These are phyloP conservation scores for Limanda limanda DNA, from an alignment of 2,113 vertebrate genomes.

Conservation along the genomic window DNA sequence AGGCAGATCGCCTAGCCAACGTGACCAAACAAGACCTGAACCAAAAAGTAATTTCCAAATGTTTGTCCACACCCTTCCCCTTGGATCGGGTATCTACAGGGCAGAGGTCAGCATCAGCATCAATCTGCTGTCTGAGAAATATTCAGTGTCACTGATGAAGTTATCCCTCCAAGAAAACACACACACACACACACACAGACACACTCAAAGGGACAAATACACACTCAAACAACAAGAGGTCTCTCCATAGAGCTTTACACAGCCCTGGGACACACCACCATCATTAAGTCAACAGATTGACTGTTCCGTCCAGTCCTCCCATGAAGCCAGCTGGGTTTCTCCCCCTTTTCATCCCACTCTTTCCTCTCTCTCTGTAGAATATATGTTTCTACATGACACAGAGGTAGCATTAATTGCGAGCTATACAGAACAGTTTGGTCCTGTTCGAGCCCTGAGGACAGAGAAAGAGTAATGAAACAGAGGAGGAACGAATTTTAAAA, in stretches of 20 bases:
- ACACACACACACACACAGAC: neutral
- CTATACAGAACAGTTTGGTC: constrained; percentile 14
- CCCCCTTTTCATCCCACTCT: neutral
- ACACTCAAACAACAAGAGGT: constrained; percentile 9
- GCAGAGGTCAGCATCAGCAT: neutral
- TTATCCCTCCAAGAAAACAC: neutral
- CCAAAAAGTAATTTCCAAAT: too few species aligned
- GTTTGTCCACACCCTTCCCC: neutral
- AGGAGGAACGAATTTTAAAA: neutral
- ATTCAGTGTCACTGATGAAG: neutral
- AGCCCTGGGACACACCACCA: constrained; percentile 43
- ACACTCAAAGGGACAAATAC: neutral
- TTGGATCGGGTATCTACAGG: neutral
- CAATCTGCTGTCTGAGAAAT: neutral
- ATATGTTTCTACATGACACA: constrained; percentile 25
- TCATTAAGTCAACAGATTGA: constrained; percentile 41
- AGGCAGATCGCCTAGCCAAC: too few species aligned
- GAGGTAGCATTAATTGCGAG: neutral
- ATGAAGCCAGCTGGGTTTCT: constrained; percentile 40
- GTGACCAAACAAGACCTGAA: too few species aligned
- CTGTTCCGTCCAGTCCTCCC: constrained; percentile 28
- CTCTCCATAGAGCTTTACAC: neutral
- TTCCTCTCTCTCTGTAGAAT: neutral
- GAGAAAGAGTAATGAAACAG: neutral
- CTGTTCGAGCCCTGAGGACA: neutral